phyloP scores from a whole-genome alignment of 2,797 vertebrate genomes.

The Oryzias dopingdopingensis region DNA sequence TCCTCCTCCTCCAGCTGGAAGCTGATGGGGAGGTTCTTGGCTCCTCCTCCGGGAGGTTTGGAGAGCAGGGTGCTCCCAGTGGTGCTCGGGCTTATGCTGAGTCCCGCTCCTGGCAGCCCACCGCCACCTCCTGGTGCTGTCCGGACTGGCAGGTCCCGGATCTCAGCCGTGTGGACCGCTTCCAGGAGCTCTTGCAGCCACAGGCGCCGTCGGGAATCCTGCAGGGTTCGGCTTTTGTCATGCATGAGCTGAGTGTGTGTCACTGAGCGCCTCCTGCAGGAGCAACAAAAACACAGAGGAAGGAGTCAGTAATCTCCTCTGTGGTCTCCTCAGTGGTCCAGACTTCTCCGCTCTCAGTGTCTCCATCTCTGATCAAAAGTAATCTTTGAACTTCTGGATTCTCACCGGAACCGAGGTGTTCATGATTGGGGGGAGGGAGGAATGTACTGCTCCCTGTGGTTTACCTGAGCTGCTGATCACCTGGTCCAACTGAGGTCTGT shows the following conservation, averaged over 20 bases:
- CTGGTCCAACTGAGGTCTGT: too few species aligned
- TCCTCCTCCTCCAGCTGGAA: slow-evolving; percentile 84
- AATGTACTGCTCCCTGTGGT: too few species aligned
- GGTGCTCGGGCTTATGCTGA: slow-evolving; percentile 61
- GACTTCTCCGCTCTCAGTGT: too few species aligned
- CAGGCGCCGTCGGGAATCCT: slow-evolving; percentile 88
- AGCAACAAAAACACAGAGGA: neutral
- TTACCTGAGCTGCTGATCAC: too few species aligned
- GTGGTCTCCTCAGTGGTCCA: too few species aligned
- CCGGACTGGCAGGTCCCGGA: slow-evolving; percentile 80
- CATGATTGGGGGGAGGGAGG: too few species aligned
- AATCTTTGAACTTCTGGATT: too few species aligned
- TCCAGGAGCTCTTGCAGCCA: slow-evolving; percentile 93
- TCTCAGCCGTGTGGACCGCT: slow-evolving; percentile 92
- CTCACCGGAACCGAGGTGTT: too few species aligned
- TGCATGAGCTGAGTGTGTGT: slow-evolving; percentile 96
- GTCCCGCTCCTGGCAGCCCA: slow-evolving; percentile 30
- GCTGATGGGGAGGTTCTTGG: slow-evolving; percentile 85
- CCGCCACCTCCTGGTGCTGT: slow-evolving; percentile 21
- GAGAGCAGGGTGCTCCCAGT: slow-evolving; percentile 80
- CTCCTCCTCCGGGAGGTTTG: slow-evolving; percentile 86
- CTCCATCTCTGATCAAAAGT: too few species aligned
- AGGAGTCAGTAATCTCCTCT: neutral
- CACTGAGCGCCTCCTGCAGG: slow-evolving; percentile 82
- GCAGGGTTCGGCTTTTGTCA: slow-evolving; percentile 92